Evolutionary conservation across 2,797 vertebrate genomes (phyloP), one percentile per base, ranked within the genome.

Genomic region (Cygnus olor): DNA sequence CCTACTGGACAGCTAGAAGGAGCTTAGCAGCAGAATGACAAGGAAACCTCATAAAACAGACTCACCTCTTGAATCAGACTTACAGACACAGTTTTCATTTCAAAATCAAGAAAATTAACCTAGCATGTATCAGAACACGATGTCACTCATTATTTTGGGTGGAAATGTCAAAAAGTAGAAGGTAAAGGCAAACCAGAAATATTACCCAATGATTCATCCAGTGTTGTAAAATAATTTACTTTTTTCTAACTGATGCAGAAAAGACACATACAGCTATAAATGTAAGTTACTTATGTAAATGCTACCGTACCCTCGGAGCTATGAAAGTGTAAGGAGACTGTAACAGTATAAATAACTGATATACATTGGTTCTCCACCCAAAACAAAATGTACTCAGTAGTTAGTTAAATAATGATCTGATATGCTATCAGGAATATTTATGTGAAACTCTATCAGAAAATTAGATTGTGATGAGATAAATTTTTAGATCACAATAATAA

Each of bases 41-140:
- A 74, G 22, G 30, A 38, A 86, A 72, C 11, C 32, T 78, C 21
- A 21, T 16, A 71, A 77, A 89, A 77, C 8, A 54, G 57, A 58
- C 65, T 72, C 28, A 10, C 32, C 53, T 44, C 61, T 32, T 79
- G n/a, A 79, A 86, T 81, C 51, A 86, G 38, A 72, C 40, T 58
- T 51, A 51, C 0, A 0, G 47, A 80, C 42, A 70, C 9, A 84
- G 27, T 68, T 0, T 65, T 68, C 17, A 83, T 49, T 73, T 85
- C 19, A 54, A 78, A 89, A 80, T 42, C 22, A 74, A 86, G 91
- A 82, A 60, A 45, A 9, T 45, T 68, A 61, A 54, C 38, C 4
- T 30, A 60, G 18, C 83, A 69, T 65, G 13, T 89, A 71, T 74
- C 44, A 58, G 38, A 83, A 80, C 0, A 12, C 4, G 6, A 42